Evolutionary conservation across 1,140 invertebrate species (phyloP), one percentile per base, ranked within the genome.

Genomic region (Drosophila takahashii): DNA sequence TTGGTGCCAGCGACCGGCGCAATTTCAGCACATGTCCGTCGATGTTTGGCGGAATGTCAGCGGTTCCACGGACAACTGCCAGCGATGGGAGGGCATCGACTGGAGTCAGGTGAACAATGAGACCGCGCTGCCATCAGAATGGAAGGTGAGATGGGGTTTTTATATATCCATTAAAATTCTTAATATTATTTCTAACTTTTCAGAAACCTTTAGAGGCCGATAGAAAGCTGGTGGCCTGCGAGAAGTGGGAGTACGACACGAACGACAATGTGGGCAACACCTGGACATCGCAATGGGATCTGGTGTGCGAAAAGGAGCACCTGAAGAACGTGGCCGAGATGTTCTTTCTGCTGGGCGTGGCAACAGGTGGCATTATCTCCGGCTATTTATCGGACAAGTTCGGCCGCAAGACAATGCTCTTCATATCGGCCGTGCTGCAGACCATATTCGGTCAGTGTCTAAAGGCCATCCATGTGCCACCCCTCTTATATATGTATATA

Each of bases 371-470:
- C 39, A 93, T 96, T 9, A 93, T 95, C 3, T 95, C 95, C 39
- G 95, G 95, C 18, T 94, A 95, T 81, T 93, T 96, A 47, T 96
- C 95, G n/a, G 95, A 96, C 90, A 95, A 94, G 91, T 96, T 95
- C 78, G 96, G 96, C 7, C 93, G 96, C 60, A 97, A 97, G 92
- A 93, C 93, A 47, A 95, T 96, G 39, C 91, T 97, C 48, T 95
- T 97, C 92, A 91, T 94, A 29, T 94, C 95, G 57, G 93, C 96
- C 47, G 77, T 95, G 42, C 92, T 96, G 8, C 96, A 97, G 91
- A 93, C 96, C 51, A 92, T 93, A 48, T 93, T 95, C 26, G 94
- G 95, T 93, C 84, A 92, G 80, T 77, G 48, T 15, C 44, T 37
- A 76, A 64, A 76, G 58, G 70, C 39, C 42, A 47, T 48, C 41